phyloP scores from a whole-genome alignment of 2,113 vertebrate species.

The Tricholaema leucomelas region DNA sequence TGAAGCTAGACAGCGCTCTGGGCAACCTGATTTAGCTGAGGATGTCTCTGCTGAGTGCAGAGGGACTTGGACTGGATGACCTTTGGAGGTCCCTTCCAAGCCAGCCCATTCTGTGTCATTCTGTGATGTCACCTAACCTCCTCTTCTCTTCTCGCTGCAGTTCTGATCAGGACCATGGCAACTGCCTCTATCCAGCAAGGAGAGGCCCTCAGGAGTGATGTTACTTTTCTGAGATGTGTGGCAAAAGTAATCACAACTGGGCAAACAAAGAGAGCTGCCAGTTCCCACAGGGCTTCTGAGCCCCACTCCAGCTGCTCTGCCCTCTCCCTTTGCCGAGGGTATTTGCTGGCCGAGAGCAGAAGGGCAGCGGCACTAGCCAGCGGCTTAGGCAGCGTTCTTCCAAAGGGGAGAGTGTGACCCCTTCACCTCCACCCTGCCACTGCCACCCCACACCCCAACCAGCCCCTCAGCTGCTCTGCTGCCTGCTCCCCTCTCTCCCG shows the following conservation, averaged over 20 bases:
- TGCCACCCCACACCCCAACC: not conserved
- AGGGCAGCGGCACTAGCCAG: too few species aligned
- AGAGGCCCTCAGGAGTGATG: not conserved
- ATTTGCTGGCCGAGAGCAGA: too few species aligned
- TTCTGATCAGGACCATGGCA: constrained; percentile 36
- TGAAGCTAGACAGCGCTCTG: too few species aligned
- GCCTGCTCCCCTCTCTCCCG: not conserved
- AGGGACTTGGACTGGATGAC: too few species aligned
- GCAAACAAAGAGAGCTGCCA: constrained; percentile 33
- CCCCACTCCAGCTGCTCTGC: not conserved
- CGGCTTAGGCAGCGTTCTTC: constrained; percentile 18
- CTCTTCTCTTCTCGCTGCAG: not conserved
- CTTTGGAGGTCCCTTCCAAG: too few species aligned
- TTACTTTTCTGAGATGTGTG: constrained; percentile 36
- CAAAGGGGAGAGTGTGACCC: not conserved
- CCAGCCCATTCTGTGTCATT: too few species aligned
- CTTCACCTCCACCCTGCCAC: not conserved
- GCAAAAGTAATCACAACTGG: constrained; percentile 44
- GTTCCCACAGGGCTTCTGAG: constrained; percentile 50
- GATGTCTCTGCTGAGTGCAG: too few species aligned
- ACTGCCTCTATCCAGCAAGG: constrained; percentile 14
- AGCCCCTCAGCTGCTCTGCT: not conserved
- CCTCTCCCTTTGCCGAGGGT: not conserved
- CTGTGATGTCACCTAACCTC: not conserved
- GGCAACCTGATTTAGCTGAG: too few species aligned